These are phyloP conservation scores for Litoditis marina DNA, from an alignment of 2,888 invertebrate species.

Conservation along the genomic window DNA sequence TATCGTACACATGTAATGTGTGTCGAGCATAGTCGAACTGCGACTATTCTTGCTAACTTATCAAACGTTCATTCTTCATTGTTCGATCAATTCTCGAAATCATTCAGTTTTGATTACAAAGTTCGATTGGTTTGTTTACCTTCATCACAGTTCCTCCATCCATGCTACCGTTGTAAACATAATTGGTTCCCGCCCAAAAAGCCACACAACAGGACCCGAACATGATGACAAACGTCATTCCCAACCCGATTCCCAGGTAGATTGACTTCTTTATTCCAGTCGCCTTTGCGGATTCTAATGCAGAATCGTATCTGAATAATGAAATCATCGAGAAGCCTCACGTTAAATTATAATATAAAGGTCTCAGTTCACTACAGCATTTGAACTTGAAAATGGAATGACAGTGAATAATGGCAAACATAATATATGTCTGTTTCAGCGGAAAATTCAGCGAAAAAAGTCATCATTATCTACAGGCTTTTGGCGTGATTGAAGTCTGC, in stretches of 20 bases:
- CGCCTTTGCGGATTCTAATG: slow-evolving; percentile 44
- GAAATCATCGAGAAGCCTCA: slow-evolving; percentile 55
- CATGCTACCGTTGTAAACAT: slow-evolving; percentile 31
- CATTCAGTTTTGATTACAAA: too few relatives aligned
- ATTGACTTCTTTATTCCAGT: slow-evolving; percentile 56
- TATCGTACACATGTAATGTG: too few relatives aligned
- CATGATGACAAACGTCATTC: slow-evolving; percentile 60
- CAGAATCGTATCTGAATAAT: slow-evolving; percentile 46
- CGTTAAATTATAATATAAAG: slow-evolving; percentile 44
- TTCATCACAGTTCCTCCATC: slow-evolving; percentile 36
- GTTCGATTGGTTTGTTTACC: slow-evolving; percentile 16
- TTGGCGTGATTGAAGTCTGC: too few relatives aligned
- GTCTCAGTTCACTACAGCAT: too few relatives aligned
- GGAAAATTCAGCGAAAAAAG: too few relatives aligned
- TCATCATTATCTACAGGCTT: too few relatives aligned
- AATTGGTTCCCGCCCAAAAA: slow-evolving; percentile 55
- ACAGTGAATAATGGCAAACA: too few relatives aligned
- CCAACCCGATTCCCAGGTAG: slow-evolving; percentile 61
- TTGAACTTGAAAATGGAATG: too few relatives aligned
- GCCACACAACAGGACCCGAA: slow-evolving; percentile 60
- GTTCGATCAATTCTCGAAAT: not conserved
- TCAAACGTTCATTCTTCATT: not conserved
- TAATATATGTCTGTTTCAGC: too few relatives aligned
- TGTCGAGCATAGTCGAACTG: too few relatives aligned
- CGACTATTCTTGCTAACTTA: too few relatives aligned